These are phyloP conservation scores for Enteromius mattozi DNA, from an alignment of 2,797 vertebrate genomes.

Conservation along the genomic window DNA sequence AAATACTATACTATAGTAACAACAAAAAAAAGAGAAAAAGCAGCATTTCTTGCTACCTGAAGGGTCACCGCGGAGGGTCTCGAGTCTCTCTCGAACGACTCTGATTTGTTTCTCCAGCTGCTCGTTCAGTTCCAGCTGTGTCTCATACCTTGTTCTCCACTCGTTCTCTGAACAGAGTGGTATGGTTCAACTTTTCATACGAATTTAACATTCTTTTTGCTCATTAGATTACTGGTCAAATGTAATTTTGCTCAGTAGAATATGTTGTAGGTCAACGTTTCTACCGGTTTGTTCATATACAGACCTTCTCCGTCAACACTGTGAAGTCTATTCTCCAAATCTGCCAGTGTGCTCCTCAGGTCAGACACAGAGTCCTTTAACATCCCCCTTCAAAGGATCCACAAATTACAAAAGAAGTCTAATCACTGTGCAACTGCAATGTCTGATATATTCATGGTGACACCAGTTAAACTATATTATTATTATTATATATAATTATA, in stretches of 20 bases:
- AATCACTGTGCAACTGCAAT: not conserved
- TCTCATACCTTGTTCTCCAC: constrained; percentile 90
- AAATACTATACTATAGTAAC: not conserved
- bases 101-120: constrained; percentile 85
- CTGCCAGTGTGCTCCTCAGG: constrained; percentile 78
- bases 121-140: constrained; percentile 85
- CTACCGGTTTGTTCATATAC: not conserved
- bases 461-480: not conserved
- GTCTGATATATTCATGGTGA: not conserved
- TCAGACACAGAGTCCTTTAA: constrained; percentile 83
- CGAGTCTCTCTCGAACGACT: constrained; percentile 79
- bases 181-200: not conserved
- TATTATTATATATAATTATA: no score
- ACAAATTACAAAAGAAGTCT: not conserved
- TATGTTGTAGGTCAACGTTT: not conserved
- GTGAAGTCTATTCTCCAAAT: constrained; percentile 81
- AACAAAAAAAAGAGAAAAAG: not conserved
- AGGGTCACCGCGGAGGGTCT: constrained; percentile 80
- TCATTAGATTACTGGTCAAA: not conserved
- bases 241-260: not conserved
- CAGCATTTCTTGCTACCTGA: constrained; percentile 74
- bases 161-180: constrained; percentile 78
- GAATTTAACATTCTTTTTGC: not conserved
- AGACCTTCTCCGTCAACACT: constrained; percentile 83
- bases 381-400: constrained; percentile 75